These are phyloP conservation scores for Tachycineta bicolor DNA, from an alignment of 2,113 vertebrate genomes.

Conservation along the genomic window DNA sequence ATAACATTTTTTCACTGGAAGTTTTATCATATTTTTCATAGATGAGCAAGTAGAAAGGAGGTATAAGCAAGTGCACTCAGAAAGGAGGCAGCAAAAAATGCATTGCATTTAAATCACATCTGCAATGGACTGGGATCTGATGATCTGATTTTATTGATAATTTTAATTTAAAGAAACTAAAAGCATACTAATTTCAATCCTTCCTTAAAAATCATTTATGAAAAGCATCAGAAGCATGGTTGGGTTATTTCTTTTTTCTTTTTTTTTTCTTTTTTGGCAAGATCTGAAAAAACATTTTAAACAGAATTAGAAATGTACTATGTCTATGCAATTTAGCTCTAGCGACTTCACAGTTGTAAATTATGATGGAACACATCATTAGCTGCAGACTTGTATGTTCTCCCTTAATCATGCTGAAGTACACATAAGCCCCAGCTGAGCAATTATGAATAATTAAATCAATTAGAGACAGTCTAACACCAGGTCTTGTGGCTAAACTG, in stretches of 20 bases:
- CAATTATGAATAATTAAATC: slow-evolving; percentile 97
- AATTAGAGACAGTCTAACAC: slow-evolving; percentile 88
- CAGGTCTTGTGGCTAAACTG: slow-evolving; percentile 76
- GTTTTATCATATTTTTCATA: neutral
- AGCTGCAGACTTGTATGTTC: slow-evolving; percentile 68
- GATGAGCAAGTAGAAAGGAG: neutral
- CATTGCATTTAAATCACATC: neutral
- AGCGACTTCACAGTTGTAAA: slow-evolving; percentile 76
- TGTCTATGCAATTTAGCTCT: slow-evolving; percentile 67
- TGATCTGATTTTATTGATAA: neutral
- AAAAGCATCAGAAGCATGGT: neutral
- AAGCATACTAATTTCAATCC: neutral
- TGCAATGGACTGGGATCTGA: neutral
- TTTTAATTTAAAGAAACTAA: neutral
- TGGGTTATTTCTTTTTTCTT: neutral
- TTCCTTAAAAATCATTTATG: neutral
- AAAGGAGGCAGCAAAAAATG: neutral
- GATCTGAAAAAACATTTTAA: neutral
- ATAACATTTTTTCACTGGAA: neutral
- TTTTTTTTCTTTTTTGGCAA: neutral
- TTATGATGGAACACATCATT: slow-evolving; percentile 83
- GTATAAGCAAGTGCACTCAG: neutral
- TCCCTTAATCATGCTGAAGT: slow-evolving; percentile 76
- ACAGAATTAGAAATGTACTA: slow-evolving; percentile 73
- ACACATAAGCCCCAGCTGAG: slow-evolving; percentile 83